These are phyloP conservation scores for Spinus olivaceus DNA, from an alignment of 2,797 vertebrate genomes.

Conservation along the genomic window DNA sequence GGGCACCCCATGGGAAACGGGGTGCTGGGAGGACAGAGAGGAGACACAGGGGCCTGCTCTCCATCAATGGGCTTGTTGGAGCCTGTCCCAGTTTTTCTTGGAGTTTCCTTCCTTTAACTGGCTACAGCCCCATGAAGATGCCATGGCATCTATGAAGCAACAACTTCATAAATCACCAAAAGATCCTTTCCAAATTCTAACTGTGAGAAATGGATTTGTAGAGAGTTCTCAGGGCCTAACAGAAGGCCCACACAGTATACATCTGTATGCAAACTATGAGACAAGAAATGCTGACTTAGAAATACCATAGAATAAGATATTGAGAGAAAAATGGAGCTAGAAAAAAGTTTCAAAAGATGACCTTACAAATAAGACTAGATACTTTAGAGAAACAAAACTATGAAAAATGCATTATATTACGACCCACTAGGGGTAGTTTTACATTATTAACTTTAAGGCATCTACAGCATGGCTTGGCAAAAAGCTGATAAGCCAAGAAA, in stretches of 20 bases:
- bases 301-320: not conserved
- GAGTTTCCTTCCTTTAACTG: not conserved
- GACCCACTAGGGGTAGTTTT: not conserved
- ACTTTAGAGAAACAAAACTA: not conserved
- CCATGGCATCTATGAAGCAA: rapidly evolving
- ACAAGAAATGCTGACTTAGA: not conserved
- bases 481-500: not conserved
- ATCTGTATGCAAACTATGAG: not conserved
- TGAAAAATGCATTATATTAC: not conserved
- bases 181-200: not conserved
- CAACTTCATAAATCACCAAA: not conserved
- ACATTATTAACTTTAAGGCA: not conserved
- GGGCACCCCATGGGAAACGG: rapidly evolving
- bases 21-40: not conserved
- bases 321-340: not conserved
- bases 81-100: not conserved
- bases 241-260: not conserved
- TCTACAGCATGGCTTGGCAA: not conserved
- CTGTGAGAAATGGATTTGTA: not conserved
- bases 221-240: not conserved
- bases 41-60: not conserved
- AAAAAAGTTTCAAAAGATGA: not conserved
- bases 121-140: not conserved
- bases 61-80: rapidly evolving
- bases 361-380: not conserved